Evolutionary conservation across 1,140 invertebrate genomes (phyloP).

Genomic region (Drosophila pruinosa): DNA sequence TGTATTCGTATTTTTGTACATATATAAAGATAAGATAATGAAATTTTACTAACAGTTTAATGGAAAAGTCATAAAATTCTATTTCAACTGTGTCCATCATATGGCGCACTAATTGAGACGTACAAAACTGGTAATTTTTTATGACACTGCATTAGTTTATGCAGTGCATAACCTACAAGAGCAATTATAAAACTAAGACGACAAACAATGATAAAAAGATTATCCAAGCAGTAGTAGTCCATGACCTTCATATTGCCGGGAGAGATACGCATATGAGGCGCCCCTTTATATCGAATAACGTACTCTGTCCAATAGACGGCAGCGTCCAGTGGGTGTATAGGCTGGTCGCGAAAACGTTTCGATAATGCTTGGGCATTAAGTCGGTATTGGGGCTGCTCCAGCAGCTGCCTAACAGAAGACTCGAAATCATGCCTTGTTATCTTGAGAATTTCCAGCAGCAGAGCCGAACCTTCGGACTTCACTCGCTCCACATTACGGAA

Average conservation of each 20-base stretch:
- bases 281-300: slow-evolving; percentile 85
- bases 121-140: background rate
- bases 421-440: slow-evolving; percentile 28
- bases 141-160: background rate
- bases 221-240: slow-evolving; percentile 85
- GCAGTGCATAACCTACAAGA: slow-evolving; percentile 17
- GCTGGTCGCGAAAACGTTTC: slow-evolving; percentile 86
- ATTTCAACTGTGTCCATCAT: background rate
- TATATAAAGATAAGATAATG: background rate
- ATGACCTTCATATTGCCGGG: slow-evolving; percentile 84
- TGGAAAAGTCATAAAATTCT: background rate
- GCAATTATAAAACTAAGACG: slow-evolving; percentile 22
- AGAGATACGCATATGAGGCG: slow-evolving; percentile 83
- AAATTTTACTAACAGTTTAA: background rate
- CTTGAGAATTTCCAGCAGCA: slow-evolving; percentile 48
- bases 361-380: slow-evolving; percentile 84
- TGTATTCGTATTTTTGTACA: background rate
- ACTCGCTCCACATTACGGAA: slow-evolving; percentile 84
- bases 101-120: background rate
- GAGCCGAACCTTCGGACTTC: slow-evolving; percentile 81
- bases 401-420: slow-evolving; percentile 31
- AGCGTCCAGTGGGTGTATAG: slow-evolving; percentile 85
- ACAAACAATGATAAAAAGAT: slow-evolving; percentile 30
- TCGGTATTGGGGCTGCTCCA: slow-evolving; percentile 52
- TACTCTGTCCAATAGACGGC: slow-evolving; percentile 89